A percentile compares a stretch with the other conserved stretches of the same genome.
phyloP scores from a whole-genome alignment of 1,140 invertebrate species.

The Leucophenga varia region DNA sequence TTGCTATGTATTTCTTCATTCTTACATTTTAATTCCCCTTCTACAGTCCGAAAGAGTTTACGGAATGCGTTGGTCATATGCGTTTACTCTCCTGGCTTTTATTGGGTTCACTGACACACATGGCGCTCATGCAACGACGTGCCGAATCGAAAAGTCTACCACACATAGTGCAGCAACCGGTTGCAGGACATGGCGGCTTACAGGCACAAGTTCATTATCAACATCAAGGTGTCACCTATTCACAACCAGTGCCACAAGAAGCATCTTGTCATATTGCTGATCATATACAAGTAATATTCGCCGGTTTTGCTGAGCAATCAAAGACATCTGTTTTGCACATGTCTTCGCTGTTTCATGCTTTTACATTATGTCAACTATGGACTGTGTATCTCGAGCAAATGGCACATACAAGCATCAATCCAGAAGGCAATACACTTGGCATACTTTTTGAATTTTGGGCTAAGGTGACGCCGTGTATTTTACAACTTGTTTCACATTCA shows the following conservation, averaged over 20 bases:
- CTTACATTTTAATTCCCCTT: conserved; percentile 19
- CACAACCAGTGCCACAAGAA: conserved; percentile 92
- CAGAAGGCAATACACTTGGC: conserved; percentile 73
- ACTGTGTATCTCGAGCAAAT: conserved; percentile 96
- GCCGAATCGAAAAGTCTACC: conserved; percentile 38
- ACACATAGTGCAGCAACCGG: conserved; percentile 19
- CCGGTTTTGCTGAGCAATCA: conserved; percentile 94
- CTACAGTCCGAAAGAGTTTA: conserved; percentile 85
- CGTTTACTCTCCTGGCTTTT: conserved; percentile 93
- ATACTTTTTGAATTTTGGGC: conserved; percentile 98
- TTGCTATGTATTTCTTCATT: not conserved
- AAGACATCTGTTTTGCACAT: conserved; percentile 89
- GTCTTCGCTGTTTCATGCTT: conserved; percentile 83
- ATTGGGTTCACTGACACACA: conserved; percentile 89
- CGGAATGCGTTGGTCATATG: conserved; percentile 93
- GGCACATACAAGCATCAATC: conserved; percentile 68
- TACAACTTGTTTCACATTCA: conserved; percentile 91
- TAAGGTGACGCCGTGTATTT: conserved; percentile 91
- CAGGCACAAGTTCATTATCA: conserved; percentile 44
- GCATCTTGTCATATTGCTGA: conserved; percentile 95
- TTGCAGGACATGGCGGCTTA: too few relatives aligned
- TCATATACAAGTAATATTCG: conserved; percentile 92
- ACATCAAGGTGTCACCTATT: conserved; percentile 58
- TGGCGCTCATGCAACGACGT: conserved; percentile 58
- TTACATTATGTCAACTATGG: conserved; percentile 90